A percentile compares a stretch with the other conserved stretches of the same genome.
These are phyloP conservation scores for Tychaedon coryphoeus DNA, from an alignment of 2,113 vertebrate species.

Conservation along the genomic window DNA sequence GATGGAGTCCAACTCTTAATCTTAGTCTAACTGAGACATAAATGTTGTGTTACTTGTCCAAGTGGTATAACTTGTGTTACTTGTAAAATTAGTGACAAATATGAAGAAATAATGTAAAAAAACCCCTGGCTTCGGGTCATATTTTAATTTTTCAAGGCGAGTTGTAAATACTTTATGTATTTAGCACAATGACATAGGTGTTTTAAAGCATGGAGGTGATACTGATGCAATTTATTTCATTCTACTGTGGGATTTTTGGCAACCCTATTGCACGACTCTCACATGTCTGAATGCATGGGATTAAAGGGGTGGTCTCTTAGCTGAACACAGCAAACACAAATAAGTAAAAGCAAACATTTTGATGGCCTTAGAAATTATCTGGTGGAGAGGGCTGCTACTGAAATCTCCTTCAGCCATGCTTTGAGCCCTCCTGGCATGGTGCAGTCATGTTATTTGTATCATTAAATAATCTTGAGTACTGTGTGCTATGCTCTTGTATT, in stretches of 20 bases:
- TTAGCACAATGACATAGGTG: fast-evolving
- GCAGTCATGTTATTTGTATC: neutral
- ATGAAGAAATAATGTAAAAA: neutral
- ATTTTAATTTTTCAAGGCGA: neutral
- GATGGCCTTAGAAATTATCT: neutral
- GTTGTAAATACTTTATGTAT: neutral
- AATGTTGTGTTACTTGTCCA: neutral
- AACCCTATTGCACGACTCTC: neutral
- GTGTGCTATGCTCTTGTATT: neutral
- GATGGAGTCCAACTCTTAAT: neutral
- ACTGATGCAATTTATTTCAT: neutral
- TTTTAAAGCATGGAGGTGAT: neutral
- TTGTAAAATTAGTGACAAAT: neutral
- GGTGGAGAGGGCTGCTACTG: neutral
- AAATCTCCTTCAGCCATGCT: neutral
- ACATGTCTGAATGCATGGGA: neutral
- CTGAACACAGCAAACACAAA: neutral
- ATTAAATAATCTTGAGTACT: neutral
- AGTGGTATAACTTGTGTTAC: neutral
- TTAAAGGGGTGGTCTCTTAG: neutral
- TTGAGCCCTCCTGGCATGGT: neutral
- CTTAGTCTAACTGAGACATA: neutral
- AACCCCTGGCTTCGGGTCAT: neutral
- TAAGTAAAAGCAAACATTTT: neutral
- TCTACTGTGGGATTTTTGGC: neutral